phyloP scores from a whole-genome alignment of 2,113 vertebrate species.

The Datnioides undecimradiatus region DNA sequence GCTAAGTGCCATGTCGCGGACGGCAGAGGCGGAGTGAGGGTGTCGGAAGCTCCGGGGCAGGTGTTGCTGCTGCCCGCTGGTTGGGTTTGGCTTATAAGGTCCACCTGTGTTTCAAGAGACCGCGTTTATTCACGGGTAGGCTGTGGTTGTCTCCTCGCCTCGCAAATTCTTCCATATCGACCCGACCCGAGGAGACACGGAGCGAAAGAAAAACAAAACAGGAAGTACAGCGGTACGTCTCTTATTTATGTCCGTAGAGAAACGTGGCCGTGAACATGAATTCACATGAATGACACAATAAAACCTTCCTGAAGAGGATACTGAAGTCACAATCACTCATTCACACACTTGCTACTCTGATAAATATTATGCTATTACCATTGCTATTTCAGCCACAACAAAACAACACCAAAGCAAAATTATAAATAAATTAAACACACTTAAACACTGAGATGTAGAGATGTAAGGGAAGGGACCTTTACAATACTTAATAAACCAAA shows the following conservation, averaged over 20 bases:
- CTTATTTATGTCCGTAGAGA: conserved; percentile 76
- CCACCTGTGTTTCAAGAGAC: conserved; percentile 21
- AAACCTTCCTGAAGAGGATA: not conserved
- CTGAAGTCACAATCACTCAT: no score
- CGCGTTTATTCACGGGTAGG: conserved; percentile 38
- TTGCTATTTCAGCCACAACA: no score
- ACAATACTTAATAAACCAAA: not conserved
- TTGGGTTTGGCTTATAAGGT: conserved; percentile 35
- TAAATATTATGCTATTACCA: no score
- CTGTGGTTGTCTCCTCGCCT: conserved; percentile 16
- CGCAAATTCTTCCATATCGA: conserved; percentile 66
- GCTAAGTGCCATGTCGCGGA: conserved; percentile 83
- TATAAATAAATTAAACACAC: not conserved
- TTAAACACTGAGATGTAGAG: no score
- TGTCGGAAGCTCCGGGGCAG: conserved; percentile 25
- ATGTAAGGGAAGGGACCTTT: not conserved
- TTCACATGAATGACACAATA: not conserved
- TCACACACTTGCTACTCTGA: no score
- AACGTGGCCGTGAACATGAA: conserved; percentile 32
- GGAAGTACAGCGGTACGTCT: conserved; percentile 76
- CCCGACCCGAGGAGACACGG: conserved; percentile 31
- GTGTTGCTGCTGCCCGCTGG: conserved; percentile 19
- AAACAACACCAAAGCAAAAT: not conserved
- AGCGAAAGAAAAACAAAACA: conserved; percentile 80
- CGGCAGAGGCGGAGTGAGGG: conserved; percentile 27